These are phyloP conservation scores for Porites lobata DNA, from an alignment of 92 coral and sea anemone genomes.

Conservation along the genomic window DNA sequence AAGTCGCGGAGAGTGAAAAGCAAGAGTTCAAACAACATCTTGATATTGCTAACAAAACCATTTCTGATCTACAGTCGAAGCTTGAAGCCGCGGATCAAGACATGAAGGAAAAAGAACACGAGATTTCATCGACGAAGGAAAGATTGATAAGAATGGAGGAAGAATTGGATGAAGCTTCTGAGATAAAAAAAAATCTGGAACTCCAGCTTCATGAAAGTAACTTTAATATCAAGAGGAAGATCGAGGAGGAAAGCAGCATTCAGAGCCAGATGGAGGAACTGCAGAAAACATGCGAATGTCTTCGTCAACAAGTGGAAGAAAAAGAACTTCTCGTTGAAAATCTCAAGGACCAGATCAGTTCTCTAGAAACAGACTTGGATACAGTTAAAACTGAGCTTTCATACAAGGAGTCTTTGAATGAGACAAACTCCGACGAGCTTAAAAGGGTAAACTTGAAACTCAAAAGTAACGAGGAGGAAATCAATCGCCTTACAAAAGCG, in stretches of 20 bases:
- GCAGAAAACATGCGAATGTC: slow-evolving; percentile 79
- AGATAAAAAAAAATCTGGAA: slow-evolving; percentile 72
- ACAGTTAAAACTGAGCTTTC: slow-evolving; percentile 75
- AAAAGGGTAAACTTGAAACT: slow-evolving; percentile 76
- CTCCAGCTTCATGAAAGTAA: slow-evolving; percentile 69
- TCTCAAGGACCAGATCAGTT: slow-evolving; percentile 84
- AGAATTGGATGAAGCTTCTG: slow-evolving; percentile 75
- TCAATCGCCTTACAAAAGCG: slow-evolving; percentile 72
- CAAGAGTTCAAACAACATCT: slow-evolving; percentile 68
- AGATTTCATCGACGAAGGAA: slow-evolving; percentile 68
- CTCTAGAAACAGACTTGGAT: slow-evolving; percentile 78
- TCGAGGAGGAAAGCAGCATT: slow-evolving; percentile 69
- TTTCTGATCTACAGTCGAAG: slow-evolving; percentile 77
- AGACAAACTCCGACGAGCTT: slow-evolving; percentile 82
- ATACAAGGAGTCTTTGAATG: slow-evolving; percentile 75
- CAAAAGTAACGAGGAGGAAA: slow-evolving; percentile 80
- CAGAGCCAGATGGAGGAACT: slow-evolving; percentile 85
- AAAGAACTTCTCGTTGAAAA: slow-evolving; percentile 82
- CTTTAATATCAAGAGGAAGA: slow-evolving; percentile 61
- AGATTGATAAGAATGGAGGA: slow-evolving; percentile 79
- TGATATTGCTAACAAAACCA: slow-evolving; percentile 51
- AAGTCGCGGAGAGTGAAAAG: slow-evolving; percentile 72
- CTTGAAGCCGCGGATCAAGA: slow-evolving; percentile 65
- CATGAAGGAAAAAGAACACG: slow-evolving; percentile 74
- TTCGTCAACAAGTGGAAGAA: slow-evolving; percentile 77